Base-by-base conservation (phyloP, 92 coral and sea anemone genomes). In the Porites evermanni region DNA sequence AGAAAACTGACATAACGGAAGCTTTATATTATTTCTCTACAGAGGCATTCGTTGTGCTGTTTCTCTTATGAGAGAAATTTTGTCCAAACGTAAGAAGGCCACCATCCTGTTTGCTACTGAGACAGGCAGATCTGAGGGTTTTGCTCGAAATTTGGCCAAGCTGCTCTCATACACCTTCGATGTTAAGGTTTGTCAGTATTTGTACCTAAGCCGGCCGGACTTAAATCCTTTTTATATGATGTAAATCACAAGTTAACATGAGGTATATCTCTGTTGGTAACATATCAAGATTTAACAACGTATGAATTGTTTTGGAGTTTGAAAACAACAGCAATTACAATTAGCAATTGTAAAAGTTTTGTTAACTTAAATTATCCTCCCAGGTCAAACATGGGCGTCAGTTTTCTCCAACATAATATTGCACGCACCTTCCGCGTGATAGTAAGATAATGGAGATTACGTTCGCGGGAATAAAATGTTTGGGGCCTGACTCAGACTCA, bases 61-160 rank as follows among this genome's bases (percentile, higher is more conserved):
- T 52, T 77, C 72, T 44, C 77, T 91, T 12, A 87, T 88, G 88
- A 89, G 91, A 19, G 81, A 91, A 12, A 73, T 80, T 24, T 56
- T 91, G 89, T 90, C 94, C 10, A 88, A 91, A 50, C 89, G 94
- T 16, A 72, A 78, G 86, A 91, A 88, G 81, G 94, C 71, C 20
- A 83, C 89, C 26, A 83, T 91, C 78, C 74, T 88, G 60, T 91
- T 87, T 29, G 94, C 94, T 5, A 87, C 94, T 6, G 94, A 91
- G 74, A 87, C 94, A 12, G 94, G 94, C 20, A 88, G 80, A 84
- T 91, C 94, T 6, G 91, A 91, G 60, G 83, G 83, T 70, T 91
- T 87, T 56, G 94, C 94, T 32, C 76, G 85, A 9, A 81, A 82
- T 38, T 69, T 91, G 83, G 84, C 77, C 51, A 83, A 91, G 71